Evolutionary conservation across 2,113 vertebrate species (phyloP).

Genomic region (Lota lota): DNA sequence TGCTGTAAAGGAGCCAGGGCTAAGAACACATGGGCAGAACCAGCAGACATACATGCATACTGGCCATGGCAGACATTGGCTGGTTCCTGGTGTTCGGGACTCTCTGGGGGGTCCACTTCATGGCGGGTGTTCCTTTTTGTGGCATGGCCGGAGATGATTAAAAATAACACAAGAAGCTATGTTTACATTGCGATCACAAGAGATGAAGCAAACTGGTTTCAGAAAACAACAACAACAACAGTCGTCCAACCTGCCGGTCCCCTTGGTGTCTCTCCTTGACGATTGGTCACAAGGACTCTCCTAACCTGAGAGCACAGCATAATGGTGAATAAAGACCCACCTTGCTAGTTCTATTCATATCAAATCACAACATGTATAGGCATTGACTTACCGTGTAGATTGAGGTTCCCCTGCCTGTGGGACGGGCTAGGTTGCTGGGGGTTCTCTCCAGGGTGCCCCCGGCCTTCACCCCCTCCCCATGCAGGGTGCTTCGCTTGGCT

Average conservation of each 20-base stretch:
- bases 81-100: slow-evolving; percentile 55
- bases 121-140: slow-evolving; percentile 36
- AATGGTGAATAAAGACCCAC: background rate
- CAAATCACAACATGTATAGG: too few species aligned
- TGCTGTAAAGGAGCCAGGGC: background rate
- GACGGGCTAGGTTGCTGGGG: slow-evolving; percentile 37
- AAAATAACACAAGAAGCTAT: background rate
- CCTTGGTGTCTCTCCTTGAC: slow-evolving; percentile 18
- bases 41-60: slow-evolving; percentile 15
- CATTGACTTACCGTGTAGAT: slow-evolving; percentile 55
- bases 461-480: slow-evolving; percentile 56
- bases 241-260: slow-evolving; percentile 40
- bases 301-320: slow-evolving; percentile 54
- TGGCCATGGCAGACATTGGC: slow-evolving; percentile 62
- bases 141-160: slow-evolving; percentile 17
- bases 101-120: slow-evolving; percentile 63
- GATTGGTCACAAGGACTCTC: slow-evolving; percentile 65
- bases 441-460: slow-evolving; percentile 27
- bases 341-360: too few species aligned
- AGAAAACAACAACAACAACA: slow-evolving; percentile 1
- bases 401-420: slow-evolving; percentile 50
- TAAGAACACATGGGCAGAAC: background rate
- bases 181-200: background rate
- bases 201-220: too few species aligned
- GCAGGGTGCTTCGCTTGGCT: slow-evolving; percentile 58